phyloP scores from a whole-genome alignment of 2,113 vertebrate genomes.

The Callionymus lyra region DNA sequence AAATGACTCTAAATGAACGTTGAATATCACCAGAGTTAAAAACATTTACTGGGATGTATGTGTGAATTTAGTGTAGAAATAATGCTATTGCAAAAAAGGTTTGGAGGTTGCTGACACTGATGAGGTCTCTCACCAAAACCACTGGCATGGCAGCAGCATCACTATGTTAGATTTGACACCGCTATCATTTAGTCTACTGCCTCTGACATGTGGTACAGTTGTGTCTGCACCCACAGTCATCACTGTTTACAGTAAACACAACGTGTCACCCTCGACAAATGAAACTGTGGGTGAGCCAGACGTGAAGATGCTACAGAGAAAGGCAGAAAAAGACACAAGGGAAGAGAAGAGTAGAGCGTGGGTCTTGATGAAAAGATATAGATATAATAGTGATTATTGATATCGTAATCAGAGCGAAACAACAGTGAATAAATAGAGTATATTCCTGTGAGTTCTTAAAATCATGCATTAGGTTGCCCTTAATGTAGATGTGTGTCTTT shows the following conservation, averaged over 20 bases:
- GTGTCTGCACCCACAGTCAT: constrained; percentile 13
- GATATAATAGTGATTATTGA: too few species aligned
- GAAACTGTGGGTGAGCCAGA: constrained; percentile 14
- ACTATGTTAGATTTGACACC: constrained; percentile 55
- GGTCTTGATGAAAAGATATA: too few species aligned
- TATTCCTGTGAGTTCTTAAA: too few species aligned
- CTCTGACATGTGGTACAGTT: constrained; percentile 10
- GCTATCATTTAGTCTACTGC: constrained; percentile 27
- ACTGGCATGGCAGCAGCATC: constrained; percentile 30
- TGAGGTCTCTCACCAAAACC: constrained; percentile 3
- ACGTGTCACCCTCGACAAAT: constrained; percentile 21
- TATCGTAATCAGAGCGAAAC: too few species aligned
- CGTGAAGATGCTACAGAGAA: constrained; percentile 12
- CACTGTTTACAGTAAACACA: constrained; percentile 20
- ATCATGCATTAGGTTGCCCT: too few species aligned
- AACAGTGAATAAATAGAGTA: too few species aligned
- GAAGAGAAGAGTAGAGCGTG: not conserved
- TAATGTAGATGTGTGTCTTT: too few species aligned
- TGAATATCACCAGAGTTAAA: too few species aligned
- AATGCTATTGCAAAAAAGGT: too few species aligned
- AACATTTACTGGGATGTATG: too few species aligned
- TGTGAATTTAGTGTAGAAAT: too few species aligned
- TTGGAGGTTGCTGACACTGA: constrained; percentile 1
- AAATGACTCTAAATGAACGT: too few species aligned
- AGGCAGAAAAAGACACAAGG: not conserved